Percentiles rank a stretch among this genome's conserved stretches.
Conservation (phyloP, 2,797 vertebrate species). For the Podargus strigoides region DNA sequence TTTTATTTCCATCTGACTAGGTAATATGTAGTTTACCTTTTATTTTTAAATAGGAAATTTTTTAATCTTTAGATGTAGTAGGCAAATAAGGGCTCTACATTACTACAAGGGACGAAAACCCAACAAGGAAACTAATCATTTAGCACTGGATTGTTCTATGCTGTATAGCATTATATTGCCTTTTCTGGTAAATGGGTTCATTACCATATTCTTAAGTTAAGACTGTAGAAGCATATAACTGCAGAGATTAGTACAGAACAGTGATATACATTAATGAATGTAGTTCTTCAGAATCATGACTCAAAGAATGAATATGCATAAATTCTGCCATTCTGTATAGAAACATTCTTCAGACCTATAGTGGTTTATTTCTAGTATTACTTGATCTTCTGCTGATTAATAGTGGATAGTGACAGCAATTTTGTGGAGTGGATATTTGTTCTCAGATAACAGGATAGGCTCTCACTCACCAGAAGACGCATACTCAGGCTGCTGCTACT, state of each 20-base stretch:
- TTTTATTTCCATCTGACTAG: not conserved
- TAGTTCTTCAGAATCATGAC: not conserved
- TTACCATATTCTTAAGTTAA: too few species aligned
- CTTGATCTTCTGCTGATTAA: not conserved
- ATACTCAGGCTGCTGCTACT: not conserved
- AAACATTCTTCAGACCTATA: not conserved
- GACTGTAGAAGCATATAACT: too few species aligned
- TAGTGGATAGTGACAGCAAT: not conserved
- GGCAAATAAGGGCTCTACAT: not conserved
- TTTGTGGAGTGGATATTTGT: not conserved
- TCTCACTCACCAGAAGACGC: not conserved
- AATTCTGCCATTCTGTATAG: not conserved
- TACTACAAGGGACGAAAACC: not conserved
- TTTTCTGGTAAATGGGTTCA: not conserved
- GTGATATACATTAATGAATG: not conserved
- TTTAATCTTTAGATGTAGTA: not conserved
- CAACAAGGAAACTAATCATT: not conserved
- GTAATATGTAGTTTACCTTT: not conserved
- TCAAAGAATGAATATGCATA: accelerated
- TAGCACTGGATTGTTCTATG: not conserved
- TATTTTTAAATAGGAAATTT: not conserved
- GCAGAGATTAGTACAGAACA: not conserved
- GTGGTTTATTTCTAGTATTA: not conserved
- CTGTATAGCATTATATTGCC: not conserved
- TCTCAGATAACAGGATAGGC: not conserved